phyloP scores from a whole-genome alignment of 2,888 invertebrate genomes.

The Archips xylosteana region DNA sequence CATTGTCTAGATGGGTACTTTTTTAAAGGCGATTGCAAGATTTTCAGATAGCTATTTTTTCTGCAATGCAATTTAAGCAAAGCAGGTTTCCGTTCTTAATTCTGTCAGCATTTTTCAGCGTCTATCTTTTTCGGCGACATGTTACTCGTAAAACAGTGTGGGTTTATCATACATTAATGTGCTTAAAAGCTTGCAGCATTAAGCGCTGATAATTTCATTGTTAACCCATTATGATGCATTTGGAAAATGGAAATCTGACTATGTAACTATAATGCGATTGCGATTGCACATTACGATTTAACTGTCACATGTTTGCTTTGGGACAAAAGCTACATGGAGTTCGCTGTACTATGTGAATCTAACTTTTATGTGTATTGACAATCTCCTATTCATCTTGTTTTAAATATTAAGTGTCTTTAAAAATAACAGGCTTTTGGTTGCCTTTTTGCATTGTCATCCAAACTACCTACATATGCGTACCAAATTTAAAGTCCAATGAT shows the following conservation, averaged over 20 bases:
- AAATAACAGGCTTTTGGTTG: too few relatives aligned
- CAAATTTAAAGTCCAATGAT: too few relatives aligned
- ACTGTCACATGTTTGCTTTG: background rate
- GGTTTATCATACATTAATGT: background rate
- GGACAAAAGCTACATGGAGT: background rate
- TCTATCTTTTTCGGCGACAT: background rate
- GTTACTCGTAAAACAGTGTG: background rate
- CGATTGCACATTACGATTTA: background rate
- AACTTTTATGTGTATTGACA: too few relatives aligned
- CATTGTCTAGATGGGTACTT: slow-evolving; percentile 39
- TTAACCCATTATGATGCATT: slow-evolving; percentile 22
- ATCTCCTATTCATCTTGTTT: too few relatives aligned
- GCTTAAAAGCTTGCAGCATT: slow-evolving; percentile 18
- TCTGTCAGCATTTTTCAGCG: background rate
- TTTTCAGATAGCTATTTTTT: background rate
- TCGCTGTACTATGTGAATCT: too few relatives aligned
- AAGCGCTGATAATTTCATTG: slow-evolving; percentile 24
- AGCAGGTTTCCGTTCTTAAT: background rate
- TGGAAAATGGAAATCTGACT: slow-evolving; percentile 17
- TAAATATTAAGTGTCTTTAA: too few relatives aligned
- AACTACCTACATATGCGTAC: too few relatives aligned
- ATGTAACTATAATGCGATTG: slow-evolving; percentile 2
- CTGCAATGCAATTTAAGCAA: background rate
- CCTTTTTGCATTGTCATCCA: too few relatives aligned
- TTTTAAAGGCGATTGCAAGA: slow-evolving; percentile 28